A percentile compares a stretch with the other conserved stretches of the same genome.
Conservation (phyloP, 2,888 invertebrate genomes). For the Lomographa bimaculata region DNA sequence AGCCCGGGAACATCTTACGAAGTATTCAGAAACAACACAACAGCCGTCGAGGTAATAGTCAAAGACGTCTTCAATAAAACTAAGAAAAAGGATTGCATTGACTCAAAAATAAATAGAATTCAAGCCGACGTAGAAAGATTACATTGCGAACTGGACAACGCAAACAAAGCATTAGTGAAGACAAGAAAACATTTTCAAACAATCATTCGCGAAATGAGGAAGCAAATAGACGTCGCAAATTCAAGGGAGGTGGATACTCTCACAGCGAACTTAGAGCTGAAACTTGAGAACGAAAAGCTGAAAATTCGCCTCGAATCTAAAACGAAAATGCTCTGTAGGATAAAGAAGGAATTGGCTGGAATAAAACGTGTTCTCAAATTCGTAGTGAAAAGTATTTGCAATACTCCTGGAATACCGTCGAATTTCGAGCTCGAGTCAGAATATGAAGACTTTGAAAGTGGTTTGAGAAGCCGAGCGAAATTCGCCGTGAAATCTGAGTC, state of each 20-base stretch:
- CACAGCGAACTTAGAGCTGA: constrained; percentile 48
- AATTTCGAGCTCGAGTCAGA: constrained; percentile 44
- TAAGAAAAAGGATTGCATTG: constrained; percentile 26
- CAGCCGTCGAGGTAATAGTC: constrained; percentile 66
- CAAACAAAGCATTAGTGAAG: constrained; percentile 42
- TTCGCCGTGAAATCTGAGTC: constrained; percentile 37
- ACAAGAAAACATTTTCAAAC: constrained; percentile 46
- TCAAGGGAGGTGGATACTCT: constrained; percentile 53
- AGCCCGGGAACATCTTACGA: constrained; percentile 49
- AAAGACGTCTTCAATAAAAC: constrained; percentile 55
- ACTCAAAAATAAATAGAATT: constrained; percentile 33
- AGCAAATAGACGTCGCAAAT: constrained; percentile 53
- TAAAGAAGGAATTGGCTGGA: constrained; percentile 56
- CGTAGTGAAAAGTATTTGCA: constrained; percentile 52
- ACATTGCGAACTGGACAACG: constrained; percentile 45
- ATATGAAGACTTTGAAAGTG: constrained; percentile 56
- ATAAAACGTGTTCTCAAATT: constrained; percentile 58
- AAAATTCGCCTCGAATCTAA: constrained; percentile 56
- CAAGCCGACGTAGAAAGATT: constrained; percentile 49
- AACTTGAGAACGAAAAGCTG: constrained; percentile 68
- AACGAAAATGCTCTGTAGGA: constrained; percentile 50
- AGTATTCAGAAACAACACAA: constrained; percentile 65
- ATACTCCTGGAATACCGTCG: constrained; percentile 37
- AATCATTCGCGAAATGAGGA: constrained; percentile 57
- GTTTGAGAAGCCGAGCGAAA: constrained; percentile 44